phyloP scores from a whole-genome alignment of 2,113 vertebrate genomes.

The Vimba vimba region DNA sequence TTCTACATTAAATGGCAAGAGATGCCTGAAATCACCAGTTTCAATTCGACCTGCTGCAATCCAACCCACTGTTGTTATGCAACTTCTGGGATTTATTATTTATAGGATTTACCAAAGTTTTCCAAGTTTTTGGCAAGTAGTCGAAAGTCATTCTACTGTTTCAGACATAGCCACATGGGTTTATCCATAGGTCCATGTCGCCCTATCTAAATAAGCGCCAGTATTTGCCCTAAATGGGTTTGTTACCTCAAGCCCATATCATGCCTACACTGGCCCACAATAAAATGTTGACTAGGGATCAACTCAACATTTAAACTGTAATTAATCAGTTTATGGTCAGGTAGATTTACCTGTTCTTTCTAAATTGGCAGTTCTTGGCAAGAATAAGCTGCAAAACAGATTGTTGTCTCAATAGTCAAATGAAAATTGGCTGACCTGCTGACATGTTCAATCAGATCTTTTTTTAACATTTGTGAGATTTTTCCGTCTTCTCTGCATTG shows the following conservation, averaged over 20 bases:
- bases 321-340: neutral
- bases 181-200: too few relatives aligned
- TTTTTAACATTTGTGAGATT: slow-evolving; percentile 15
- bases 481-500: neutral
- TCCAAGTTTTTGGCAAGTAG: neutral
- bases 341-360: neutral
- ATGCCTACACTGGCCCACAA: too few relatives aligned
- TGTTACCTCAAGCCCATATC: too few relatives aligned
- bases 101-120: neutral
- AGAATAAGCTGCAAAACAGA: neutral
- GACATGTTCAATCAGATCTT: neutral
- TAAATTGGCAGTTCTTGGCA: neutral
- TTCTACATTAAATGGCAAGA: neutral
- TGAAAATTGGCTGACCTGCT: neutral
- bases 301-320: neutral
- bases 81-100: neutral
- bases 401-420: neutral
- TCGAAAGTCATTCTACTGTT: neutral
- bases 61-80: neutral
- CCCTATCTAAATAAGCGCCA: too few relatives aligned
- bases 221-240: too few relatives aligned
- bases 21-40: neutral
- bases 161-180: too few relatives aligned
- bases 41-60: neutral
- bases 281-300: too few relatives aligned